Evolutionary conservation across 1,140 invertebrate genomes (phyloP), one percentile per base, ranked within the genome.

Genomic region (Palaemon carinicauda): DNA sequence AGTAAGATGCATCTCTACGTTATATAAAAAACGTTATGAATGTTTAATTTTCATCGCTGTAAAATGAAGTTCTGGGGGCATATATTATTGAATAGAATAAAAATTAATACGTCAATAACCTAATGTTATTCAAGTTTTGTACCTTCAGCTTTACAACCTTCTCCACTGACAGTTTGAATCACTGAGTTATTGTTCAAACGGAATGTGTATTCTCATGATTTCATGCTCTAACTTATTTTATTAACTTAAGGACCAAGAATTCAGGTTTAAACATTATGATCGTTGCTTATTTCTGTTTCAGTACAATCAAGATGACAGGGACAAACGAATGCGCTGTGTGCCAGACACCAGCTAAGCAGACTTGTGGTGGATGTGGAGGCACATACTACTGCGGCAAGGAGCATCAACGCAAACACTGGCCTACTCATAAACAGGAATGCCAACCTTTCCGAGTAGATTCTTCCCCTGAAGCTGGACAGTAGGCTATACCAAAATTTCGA

Each of bases 401-500:
- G 3, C 91, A 92, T 85, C 91, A 92, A 86, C 91, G 91, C 50
- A 29, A 86, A 10, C 90, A 92, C 88, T 92, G 91, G 91, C 90
- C 90, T 27, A 75, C 82, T 17, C 92, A 92, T 60, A 92, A 91
- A 92, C 93, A 81, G 92, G 91, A 83, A 87, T 92, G 71, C 91
- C 88, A 65, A 0, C 92, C 91, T 91, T 93, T 91, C 79, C 86
- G 83, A 53, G 53, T 91, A 10, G 88, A 83, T 10, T 89, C 90
- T 78, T 89, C 89, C 21, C 88, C 89, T n/a, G 88, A 89, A 19
- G 90, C 88, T 27, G 92, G 96, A 54, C 75, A 75, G 88, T 87
- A 65, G 80, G 82, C 75, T 29, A 0, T 19, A 10, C n/a, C 51
- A 31, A n/a, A 19, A 0, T 21, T 27, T 24, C 12, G 10, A 29